Evolutionary conservation across 2,888 invertebrate genomes (phyloP), one percentile per base, ranked within the genome.

Genomic region (Chorisops tibialis): DNA sequence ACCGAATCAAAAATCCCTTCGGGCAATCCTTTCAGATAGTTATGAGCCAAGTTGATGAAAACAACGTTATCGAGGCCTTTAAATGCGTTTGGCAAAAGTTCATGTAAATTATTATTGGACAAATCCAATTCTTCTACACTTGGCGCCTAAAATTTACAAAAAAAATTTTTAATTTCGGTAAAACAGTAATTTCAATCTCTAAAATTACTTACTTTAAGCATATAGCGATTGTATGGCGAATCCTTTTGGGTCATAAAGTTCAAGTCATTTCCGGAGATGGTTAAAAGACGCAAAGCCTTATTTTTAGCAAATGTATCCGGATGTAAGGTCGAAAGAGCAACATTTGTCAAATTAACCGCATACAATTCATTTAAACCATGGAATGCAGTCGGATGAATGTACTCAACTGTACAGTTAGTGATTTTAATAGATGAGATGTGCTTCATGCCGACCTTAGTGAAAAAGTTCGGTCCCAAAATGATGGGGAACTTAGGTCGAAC

Each of bases 121-220:
- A 89, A 80, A 69, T 87, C 86, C 30, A 91, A 79, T 73, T 90
- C 89, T 69, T 87, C 86, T 47, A 88, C 81, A 35, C 83, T 84
- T 3, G 83, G 80, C 5, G 87, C 76, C 75, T 77, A 41, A 2
- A 63, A 61, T 30, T 6, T 59, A 51, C 59, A 24, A 16, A 11
- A 30, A 56, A 11, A 11, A 43, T 3, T 2, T 12, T 24, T 51
- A 35, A 51, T 51, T 38, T 9, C 11, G 14, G 7, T 47, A 12
- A n/a, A 6, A 41, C 11, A 16, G 14, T 12, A 14, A 16, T 47
- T 18, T 12, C 14, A 47, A n/a, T n/a, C n/a, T n/a, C n/a, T n/a
- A 19, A 24, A 19, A 24, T 81, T 61, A 41, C 21, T 54, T 43
- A 66, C 66, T 62, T 85, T 83, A 1, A 86, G 48, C 63, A 69